Evolutionary conservation across 2,113 vertebrate genomes (phyloP).

Genomic region (Percina caprodes): DNA sequence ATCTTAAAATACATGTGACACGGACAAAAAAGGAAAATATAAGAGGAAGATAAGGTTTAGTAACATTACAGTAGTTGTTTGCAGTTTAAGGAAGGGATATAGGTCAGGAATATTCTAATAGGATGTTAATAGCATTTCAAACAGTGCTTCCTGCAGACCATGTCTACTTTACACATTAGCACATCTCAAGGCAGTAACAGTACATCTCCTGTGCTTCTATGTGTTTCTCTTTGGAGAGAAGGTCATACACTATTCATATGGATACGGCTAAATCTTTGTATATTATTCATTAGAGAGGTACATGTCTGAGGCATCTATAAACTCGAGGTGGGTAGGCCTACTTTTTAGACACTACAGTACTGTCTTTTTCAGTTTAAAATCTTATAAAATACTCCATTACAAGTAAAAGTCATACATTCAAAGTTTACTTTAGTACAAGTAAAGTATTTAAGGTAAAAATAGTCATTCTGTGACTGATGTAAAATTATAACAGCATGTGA

Average conservation of each 20-base stretch:
- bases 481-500: not conserved
- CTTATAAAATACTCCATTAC: not conserved
- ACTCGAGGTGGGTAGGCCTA: constrained; percentile 9
- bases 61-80: not conserved
- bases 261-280: constrained; percentile 16
- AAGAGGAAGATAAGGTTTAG: not conserved
- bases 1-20: too few species aligned
- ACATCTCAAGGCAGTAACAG: constrained; percentile 10
- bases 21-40: not conserved
- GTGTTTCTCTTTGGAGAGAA: constrained; percentile 31
- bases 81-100: too few species aligned
- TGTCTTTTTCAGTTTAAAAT: not conserved
- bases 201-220: not conserved
- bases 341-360: not conserved
- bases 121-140: not conserved
- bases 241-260: constrained; percentile 41
- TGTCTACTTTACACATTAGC: constrained; percentile 9
- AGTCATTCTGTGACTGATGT: not conserved
- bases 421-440: not conserved
- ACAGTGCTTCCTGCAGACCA: not conserved
- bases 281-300: constrained; percentile 43
- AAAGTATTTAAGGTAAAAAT: not conserved
- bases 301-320: constrained; percentile 15
- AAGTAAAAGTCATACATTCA: not conserved
- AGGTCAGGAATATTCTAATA: not conserved